phyloP scores from a whole-genome alignment of 2,797 vertebrate genomes.

The Argentina silus region DNA sequence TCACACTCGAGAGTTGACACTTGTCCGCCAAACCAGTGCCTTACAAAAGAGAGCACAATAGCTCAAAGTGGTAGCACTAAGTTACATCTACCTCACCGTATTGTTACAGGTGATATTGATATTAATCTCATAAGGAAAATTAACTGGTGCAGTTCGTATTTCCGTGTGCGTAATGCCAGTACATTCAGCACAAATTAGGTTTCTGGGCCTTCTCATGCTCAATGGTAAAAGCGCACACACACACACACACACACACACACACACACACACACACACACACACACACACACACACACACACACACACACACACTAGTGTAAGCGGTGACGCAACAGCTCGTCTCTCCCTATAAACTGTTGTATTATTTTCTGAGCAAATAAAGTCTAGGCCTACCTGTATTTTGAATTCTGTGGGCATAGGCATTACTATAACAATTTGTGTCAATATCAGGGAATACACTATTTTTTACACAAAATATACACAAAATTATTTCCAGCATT shows the following conservation, averaged over 20 bases:
- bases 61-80: slow-evolving; percentile 42
- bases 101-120: slow-evolving; percentile 23
- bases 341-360: too few species aligned
- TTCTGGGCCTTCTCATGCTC: slow-evolving; percentile 34
- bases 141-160: slow-evolving; percentile 37
- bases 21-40: slow-evolving; percentile 44
- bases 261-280: not conserved
- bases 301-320: not conserved
- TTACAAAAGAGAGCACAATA: slow-evolving; percentile 42
- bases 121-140: slow-evolving; percentile 46
- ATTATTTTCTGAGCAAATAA: too few species aligned
- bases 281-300: not conserved
- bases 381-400: too few species aligned
- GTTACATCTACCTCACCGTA: slow-evolving; percentile 32
- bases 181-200: slow-evolving; percentile 11
- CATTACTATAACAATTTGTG: too few species aligned
- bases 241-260: not conserved
- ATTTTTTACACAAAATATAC: too few species aligned
- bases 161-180: slow-evolving; percentile 38
- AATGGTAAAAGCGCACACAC: slow-evolving; percentile 14
- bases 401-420: too few species aligned
- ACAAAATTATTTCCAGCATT: too few species aligned
- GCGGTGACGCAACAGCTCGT: too few species aligned
- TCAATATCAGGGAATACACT: too few species aligned
- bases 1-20: slow-evolving; percentile 42